Evolutionary conservation across 2,888 invertebrate genomes (phyloP), one percentile per base, ranked within the genome.

Genomic region (Tolmerus cingulatus): DNA sequence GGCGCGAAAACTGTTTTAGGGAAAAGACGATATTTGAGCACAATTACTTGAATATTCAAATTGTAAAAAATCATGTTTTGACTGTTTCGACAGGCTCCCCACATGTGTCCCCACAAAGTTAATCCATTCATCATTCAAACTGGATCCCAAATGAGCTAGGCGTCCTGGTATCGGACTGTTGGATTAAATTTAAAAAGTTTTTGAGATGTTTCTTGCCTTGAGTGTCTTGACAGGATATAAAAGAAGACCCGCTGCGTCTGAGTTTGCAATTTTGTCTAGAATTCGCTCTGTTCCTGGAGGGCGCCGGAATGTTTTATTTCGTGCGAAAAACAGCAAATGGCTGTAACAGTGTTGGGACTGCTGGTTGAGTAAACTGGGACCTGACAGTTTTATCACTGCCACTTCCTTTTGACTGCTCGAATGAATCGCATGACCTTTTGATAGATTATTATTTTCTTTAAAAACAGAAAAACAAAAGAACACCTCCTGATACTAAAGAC

Each of bases 121-220:
- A 84, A 66, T 84, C 84, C 84, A 84, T 84, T 84, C 84, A 84
- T 84, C 84, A 84, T 84, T 84, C 55, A 12, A n/a, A 19, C n/a
- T 19, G 34, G 34, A 34, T 66, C 27, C 55, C 16, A 55, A 81
- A 51, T 27, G 51, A 30, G 30, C 51, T n/a, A 23, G 81, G 46
- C 37, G 19, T 19, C 37, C 12, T 43, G 14, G n/a, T 34, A 30
- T 55, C 55, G 23, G 51, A 66, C 19, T 84, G 37, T 84, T 40
- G 40, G 55, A 84, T 84, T 66, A 84, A 84, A 84, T 84, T 84
- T 84, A 84, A 84, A 84, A 84, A 84, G 40, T 84, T 84, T 66
- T 66, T 19, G 37, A 66, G n/a, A 55, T 84, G 40, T 84, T 57
- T 37, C 19, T 40, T 84, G 74, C 66, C 23, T 84, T 66, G 51